Conservation (phyloP, 2,113 vertebrate species). For the Heteronetta atricapilla region DNA sequence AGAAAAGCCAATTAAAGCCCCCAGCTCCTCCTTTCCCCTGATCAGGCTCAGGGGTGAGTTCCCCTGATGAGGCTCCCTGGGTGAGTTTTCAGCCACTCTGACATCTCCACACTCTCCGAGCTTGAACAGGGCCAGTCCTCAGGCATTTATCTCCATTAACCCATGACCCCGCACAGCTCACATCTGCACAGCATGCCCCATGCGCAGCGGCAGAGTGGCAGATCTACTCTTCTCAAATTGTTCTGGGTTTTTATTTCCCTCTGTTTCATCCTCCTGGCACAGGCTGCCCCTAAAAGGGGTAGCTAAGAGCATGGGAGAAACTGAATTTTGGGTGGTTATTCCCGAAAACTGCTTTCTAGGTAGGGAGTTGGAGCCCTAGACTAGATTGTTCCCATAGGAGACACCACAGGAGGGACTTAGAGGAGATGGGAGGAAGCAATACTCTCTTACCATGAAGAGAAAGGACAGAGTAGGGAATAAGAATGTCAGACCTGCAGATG, state of each 20-base stretch:
- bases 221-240: not conserved
- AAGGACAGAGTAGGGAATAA: not conserved
- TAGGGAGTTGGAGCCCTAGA: not conserved
- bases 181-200: not conserved
- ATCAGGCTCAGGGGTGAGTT: too few relatives aligned
- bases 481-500: not conserved
- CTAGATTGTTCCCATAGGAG: not conserved
- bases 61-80: not conserved
- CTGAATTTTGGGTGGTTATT: not conserved
- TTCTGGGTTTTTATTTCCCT: not conserved
- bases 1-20: not conserved
- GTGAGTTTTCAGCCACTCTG: not conserved
- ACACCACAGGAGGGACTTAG: not conserved
- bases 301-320: not conserved
- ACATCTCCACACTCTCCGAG: not conserved
- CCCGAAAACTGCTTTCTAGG: not conserved
- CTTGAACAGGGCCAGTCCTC: not conserved
- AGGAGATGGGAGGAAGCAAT: not conserved
- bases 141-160: conserved; percentile 62
- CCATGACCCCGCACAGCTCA: conserved; percentile 44
- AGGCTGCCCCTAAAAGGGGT: not conserved
- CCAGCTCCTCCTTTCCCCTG: not conserved
- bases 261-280: not conserved
- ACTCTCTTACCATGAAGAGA: not conserved
- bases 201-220: not conserved